Evolutionary conservation across 2,888 invertebrate species (phyloP), one percentile per base, ranked within the genome.

Genomic region (Pristionchus fissidentatus): DNA sequence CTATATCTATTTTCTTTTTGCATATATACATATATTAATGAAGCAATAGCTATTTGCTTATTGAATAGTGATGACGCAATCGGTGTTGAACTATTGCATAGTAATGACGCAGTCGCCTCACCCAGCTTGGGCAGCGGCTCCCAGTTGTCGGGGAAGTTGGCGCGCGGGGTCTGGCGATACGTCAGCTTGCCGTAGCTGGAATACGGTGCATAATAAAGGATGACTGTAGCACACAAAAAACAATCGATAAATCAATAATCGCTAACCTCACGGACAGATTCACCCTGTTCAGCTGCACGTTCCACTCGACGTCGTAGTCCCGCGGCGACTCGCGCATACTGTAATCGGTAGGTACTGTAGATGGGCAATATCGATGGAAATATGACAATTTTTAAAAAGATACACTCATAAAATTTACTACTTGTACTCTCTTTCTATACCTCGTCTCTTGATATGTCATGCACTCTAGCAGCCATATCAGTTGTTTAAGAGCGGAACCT

Each of bases 251-350:
- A 55, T 0, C n/a, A 8, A 41, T 43, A 41, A 70, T n/a, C 26
- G 5, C 41, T 43, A 10, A 70, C 70, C 7, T 1, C 43, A n/a
- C 7, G 22, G 10, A 5, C 4, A 70, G 41, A 41, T 70, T 41
- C n/a, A 26, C 41, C 43, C 70, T 29, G n/a, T 49, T 49, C 32
- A 77, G 5, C 49, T 77, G 32, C 75, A 46, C 32, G 22, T 77
- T 49, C 75, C 75, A 77, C 22, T 49, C 32, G 41, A 77, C 75
- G 5, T 46, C 75, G 49, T 77, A 77, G n/a, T 77, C 49, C 46
- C 2, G 0, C 15, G 32, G 19, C 22, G 75, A 77, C 32, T 77
- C 75, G 10, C 32, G 26, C 32, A 26, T 49, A 77, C 75, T 77
- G 75, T 77, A 77, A 46, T n/a, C n/a, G n/a, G n/a, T n/a, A n/a